Evolutionary conservation across 1,140 invertebrate species (phyloP).

Genomic region (Drosophila paulistorum): DNA sequence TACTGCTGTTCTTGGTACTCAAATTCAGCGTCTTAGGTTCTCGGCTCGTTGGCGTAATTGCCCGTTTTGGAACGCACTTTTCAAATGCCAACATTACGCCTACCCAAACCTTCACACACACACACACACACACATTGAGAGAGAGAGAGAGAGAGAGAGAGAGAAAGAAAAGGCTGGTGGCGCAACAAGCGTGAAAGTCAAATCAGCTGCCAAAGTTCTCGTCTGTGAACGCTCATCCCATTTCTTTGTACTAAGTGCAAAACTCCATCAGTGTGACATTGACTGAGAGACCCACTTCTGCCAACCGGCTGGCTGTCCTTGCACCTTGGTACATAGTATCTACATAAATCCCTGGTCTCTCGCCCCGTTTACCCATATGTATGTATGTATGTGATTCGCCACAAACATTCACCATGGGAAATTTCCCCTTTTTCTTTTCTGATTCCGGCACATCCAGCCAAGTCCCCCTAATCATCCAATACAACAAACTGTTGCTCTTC

Average conservation of each 20-base stretch:
- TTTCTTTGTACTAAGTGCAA: slow-evolving; percentile 18
- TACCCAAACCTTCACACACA: background rate
- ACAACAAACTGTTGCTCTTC: slow-evolving; percentile 78
- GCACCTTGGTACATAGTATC: background rate
- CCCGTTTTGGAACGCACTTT: slow-evolving; percentile 42
- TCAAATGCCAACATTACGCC: slow-evolving; percentile 19
- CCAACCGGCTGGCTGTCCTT: slow-evolving; percentile 52
- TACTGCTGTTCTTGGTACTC: background rate
- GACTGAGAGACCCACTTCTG: slow-evolving; percentile 77
- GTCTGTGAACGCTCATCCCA: slow-evolving; percentile 5
- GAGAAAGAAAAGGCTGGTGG: background rate
- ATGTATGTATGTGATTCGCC: too few relatives aligned
- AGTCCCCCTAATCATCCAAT: background rate
- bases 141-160: background rate
- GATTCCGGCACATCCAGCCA: too few relatives aligned
- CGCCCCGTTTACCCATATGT: background rate
- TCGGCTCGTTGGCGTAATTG: slow-evolving; percentile 37
- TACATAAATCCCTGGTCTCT: background rate
- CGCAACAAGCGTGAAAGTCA: slow-evolving; percentile 70
- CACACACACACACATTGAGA: background rate
- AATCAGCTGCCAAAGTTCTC: slow-evolving; percentile 60
- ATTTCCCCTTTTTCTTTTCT: slow-evolving; percentile 11
- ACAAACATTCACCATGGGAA: background rate
- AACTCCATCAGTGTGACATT: slow-evolving; percentile 61
- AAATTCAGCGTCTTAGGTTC: slow-evolving; percentile 10